Base-by-base conservation (phyloP, 30 jellyfish, hydroid and myxozoan genomes). In the Rhopilema esculentum region DNA sequence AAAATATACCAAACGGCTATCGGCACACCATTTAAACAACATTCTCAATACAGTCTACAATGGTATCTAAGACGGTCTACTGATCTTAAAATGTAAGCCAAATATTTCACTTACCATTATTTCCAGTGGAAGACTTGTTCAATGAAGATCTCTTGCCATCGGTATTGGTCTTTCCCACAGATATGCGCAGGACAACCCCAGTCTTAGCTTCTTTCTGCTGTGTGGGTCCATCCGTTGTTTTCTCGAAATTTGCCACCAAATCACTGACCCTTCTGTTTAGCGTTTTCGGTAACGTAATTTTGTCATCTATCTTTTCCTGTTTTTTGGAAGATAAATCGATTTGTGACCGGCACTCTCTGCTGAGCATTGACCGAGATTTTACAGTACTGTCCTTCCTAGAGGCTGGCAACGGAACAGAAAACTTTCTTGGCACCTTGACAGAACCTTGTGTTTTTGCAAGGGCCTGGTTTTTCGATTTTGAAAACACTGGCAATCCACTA, bases 171-270 rank as follows among this genome's bases (percentile, higher is more conserved):
- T 40, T 21, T 40, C 57, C 75, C 29, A 21, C 61, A 16, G 89
- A 62, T 25, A 27, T 15, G 20, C 48, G 32, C 22, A 27, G 29
- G 32, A 25, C 20, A 8, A 33, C 89, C 1, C 8, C 20, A 21
- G 40, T 63, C 32, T 62, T 65, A 33, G 24, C 19, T 22, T 27
- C 77, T 19, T 29, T 29, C 27, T 83, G 70, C 12, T 61, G 65
- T 8, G 22, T 32, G 22, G 40, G 77, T 8, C 65, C 69, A 17
- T 67, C 73, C 17, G 68, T 88, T 20, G 91, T 31, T 87, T 78
- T 78, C 82, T 88, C 96, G 53, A 88, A 71, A 70, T 82, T 88
- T 0, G 96, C 96, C 21, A 88, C 91, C 66, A 88, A 57, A 52
- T 88, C 96, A 69, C 96, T 79, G 32, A 88, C 96, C 30, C 79